Conservation (phyloP, 92 coral and sea anemone genomes). For the Nematostella vectensis region DNA sequence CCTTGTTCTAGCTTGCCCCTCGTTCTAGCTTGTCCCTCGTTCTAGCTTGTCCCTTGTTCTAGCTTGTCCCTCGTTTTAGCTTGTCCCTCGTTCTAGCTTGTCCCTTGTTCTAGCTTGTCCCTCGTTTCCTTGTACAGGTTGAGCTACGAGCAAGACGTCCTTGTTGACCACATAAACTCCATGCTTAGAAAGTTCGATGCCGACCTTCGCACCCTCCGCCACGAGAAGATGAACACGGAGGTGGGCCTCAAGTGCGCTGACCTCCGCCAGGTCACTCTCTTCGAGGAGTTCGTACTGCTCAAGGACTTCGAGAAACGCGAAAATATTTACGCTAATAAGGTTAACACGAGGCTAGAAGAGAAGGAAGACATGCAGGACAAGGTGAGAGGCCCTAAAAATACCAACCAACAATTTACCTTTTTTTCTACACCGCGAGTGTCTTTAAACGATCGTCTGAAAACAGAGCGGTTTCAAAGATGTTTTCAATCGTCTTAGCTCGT, state of each 20-base stretch:
- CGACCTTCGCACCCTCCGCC: conserved; percentile 79
- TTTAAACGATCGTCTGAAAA: too few relatives aligned
- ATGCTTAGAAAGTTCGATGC: conserved; percentile 90
- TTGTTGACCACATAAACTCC: conserved; percentile 56
- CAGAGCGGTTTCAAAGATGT: too few relatives aligned
- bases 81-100: too few relatives aligned
- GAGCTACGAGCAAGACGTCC: conserved; percentile 83
- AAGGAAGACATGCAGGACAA: conserved; percentile 95
- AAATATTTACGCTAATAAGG: conserved; percentile 89
- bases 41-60: too few relatives aligned
- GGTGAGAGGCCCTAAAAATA: too few relatives aligned
- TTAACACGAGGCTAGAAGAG: conserved; percentile 79
- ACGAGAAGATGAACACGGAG: conserved; percentile 76
- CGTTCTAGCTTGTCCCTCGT: too few relatives aligned
- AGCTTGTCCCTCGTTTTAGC: too few relatives aligned
- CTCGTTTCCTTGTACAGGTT: conserved; percentile 37
- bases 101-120: not conserved
- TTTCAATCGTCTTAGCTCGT: too few relatives aligned
- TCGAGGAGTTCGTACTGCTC: conserved; percentile 91
- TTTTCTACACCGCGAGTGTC: too few relatives aligned
- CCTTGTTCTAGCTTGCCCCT: too few relatives aligned
- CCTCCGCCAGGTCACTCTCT: conserved; percentile 94
- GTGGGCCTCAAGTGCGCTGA: conserved; percentile 92
- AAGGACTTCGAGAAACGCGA: conserved; percentile 99
- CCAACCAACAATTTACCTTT: too few relatives aligned